Base-by-base conservation (phyloP, 2,888 invertebrate species). In the Eupithecia inturbata region DNA sequence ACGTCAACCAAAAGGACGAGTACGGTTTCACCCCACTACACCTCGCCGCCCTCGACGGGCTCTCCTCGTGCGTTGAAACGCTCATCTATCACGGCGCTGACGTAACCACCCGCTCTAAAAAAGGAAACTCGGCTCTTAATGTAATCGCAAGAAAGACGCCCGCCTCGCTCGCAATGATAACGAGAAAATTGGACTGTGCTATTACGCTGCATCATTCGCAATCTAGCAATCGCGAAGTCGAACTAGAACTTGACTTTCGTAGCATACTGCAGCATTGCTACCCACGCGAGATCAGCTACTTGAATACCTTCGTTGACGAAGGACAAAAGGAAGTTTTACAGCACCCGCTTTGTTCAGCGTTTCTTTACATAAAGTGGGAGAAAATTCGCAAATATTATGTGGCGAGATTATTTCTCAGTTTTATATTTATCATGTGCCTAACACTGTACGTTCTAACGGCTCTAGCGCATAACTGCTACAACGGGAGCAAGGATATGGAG, bases 341-440 rank as follows among this genome's bases (percentile, higher is more conserved):
- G 70, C 98, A 98, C 92, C 98, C 98, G 0, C 91, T 98, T 6
- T 98, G 98, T 87, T 97, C 98, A 12, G 97, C 98, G 0, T 98
- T 98, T 86, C 93, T 98, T 0, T 96, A 98, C 85, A 96, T 98
- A 70, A 98, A 98, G 87, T 98, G 98, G 98, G 97, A 97, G 83
- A 97, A 98, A 89, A 98, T 98, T 79, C 95, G 98, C 39, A 97
- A 97, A 91, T 98, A 97, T 86, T 98, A 98, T 85, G 96, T 97
- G 19, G 97, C 97, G 0, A 95, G 97, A 71, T 93, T 98, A 81
- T 95, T 97, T 78, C 95, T 97, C 82, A 97, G 97, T 88, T 96
- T 97, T 77, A 95, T 97, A 74, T 98, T 97, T 85, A 97, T 98
- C 73, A 88, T 97, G 71, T 96, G 97, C 79, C 94, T 98, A n/a